A percentile compares a stretch with the other conserved stretches of the same genome.
phyloP scores from a whole-genome alignment of 2,797 vertebrate species.

The Lindbergichthys nudifrons region DNA sequence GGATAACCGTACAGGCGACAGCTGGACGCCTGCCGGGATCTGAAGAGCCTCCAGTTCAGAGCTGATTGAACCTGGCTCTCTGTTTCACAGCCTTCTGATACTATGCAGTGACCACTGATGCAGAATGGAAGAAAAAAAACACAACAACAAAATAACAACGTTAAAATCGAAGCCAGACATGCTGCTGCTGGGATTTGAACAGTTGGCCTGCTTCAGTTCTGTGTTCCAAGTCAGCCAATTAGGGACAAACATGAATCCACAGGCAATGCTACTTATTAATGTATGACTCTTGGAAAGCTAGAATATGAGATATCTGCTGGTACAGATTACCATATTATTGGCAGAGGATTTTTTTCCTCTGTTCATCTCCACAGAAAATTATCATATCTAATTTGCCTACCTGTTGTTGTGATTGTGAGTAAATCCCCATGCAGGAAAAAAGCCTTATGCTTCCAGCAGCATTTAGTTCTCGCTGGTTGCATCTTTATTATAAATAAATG shows the following conservation, averaged over 20 bases:
- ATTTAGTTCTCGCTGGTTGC: conserved; percentile 3
- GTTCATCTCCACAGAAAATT: conserved; percentile 6
- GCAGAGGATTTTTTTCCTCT: conserved; percentile 25
- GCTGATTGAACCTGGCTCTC: conserved; percentile 53
- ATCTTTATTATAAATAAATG: background rate
- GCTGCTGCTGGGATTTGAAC: conserved; percentile 45
- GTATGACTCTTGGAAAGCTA: conserved; percentile 38
- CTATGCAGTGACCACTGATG: conserved; percentile 23
- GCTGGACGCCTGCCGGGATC: conserved; percentile 60
- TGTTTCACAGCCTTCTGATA: conserved; percentile 19
- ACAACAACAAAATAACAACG: background rate
- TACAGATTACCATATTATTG: conserved; percentile 42
- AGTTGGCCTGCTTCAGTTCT: conserved; percentile 54
- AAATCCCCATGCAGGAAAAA: background rate
- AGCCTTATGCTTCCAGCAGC: background rate
- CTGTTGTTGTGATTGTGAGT: conserved; percentile 34
- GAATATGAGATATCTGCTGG: conserved; percentile 33
- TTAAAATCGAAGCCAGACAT: conserved; percentile 24
- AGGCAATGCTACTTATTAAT: conserved; percentile 50
- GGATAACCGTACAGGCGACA: conserved; percentile 36
- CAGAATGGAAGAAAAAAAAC: conserved; percentile 6
- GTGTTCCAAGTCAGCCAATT: conserved; percentile 66
- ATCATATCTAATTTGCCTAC: conserved; percentile 20
- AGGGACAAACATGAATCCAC: conserved; percentile 60
- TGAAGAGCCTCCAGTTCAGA: conserved; percentile 38